Conservation (phyloP, 2,888 invertebrate species). For the Ophion ventricosus region DNA sequence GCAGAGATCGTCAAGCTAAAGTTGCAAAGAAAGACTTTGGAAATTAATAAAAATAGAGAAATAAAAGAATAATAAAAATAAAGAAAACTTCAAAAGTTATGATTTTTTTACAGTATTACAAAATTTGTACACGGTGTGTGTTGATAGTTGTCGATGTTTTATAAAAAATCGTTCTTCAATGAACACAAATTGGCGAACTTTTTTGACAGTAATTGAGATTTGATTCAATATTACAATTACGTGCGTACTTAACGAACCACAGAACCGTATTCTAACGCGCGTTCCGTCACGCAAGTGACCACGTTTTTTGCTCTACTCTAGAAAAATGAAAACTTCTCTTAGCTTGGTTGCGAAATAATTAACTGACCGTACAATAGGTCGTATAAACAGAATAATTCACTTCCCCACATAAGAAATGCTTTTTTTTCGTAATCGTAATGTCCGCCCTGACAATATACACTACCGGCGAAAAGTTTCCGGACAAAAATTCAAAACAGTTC, state of each 20-base stretch:
- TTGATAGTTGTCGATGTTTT: not conserved
- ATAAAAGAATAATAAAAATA: not conserved
- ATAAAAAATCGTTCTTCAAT: not conserved
- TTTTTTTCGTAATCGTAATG: too few relatives aligned
- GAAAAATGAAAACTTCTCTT: not conserved
- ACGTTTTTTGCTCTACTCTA: not conserved
- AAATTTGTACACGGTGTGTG: too few relatives aligned
- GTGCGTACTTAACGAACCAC: not conserved
- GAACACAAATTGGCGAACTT: not conserved
- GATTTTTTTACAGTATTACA: too few relatives aligned
- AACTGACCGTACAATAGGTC: not conserved
- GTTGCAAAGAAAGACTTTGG: not conserved
- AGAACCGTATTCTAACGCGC: not conserved
- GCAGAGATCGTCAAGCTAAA: too few relatives aligned
- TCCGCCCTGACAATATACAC: too few relatives aligned
- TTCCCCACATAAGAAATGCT: not conserved
- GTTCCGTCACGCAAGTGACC: not conserved
- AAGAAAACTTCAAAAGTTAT: not conserved
- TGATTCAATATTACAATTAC: not conserved
- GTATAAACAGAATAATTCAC: not conserved
- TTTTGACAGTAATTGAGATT: not conserved
- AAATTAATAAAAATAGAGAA: not conserved
- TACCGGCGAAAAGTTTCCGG: too few relatives aligned
- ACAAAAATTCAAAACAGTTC: too few relatives aligned
- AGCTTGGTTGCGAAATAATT: not conserved